Base-by-base conservation (phyloP, 2,113 vertebrate genomes). In the Shinisaurus crocodilurus region DNA sequence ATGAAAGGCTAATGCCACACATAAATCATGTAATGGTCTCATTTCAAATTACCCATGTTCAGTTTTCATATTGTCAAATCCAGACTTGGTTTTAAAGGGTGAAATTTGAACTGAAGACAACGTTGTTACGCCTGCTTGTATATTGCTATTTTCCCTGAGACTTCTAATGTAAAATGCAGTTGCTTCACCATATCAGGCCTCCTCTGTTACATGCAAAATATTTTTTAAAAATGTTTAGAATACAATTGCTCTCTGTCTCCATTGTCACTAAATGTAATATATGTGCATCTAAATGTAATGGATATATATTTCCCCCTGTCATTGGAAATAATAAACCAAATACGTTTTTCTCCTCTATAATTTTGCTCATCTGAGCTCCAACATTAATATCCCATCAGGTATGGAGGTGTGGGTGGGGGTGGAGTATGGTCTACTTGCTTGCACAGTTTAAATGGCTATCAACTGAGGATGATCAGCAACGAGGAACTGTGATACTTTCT, bases 1-100 rank as follows among this genome's bases (percentile, higher is more conserved):
- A 67, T 74, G 27, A 18, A 91, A 90, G 54, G 37, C 6, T 60
- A 45, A 83, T 83, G 5, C 20, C 72, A 54, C 45, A 7, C 91
- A 89, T 1, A 80, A 50, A 82, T 91, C 15, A 1, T 18, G 69
- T 74, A 89, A 84, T 85, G 69, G 3, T 0, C 40, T 77, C 0
- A 34, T 89, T 34, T 86, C n/a, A 54, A 70, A 76, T 16, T 60
- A 89, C 34, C 0, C 40, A 92, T 83, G 9, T 60, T 54, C 45
- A 88, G 1, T 27, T 91, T 88, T 92, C 72, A 67, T 86, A 79
- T 27, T 90, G 60, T 43, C 89, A 91, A 86, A 65, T 0, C 83
- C 43, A 91, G 29, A n/a, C 75, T 67, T 75, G 12, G 70, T 75
- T 29, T 69, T 76, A 76, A 76, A 8, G 43, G 74, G 27, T 13